phyloP scores from a whole-genome alignment of 2,113 vertebrate species.

The Myotis brandtii region DNA sequence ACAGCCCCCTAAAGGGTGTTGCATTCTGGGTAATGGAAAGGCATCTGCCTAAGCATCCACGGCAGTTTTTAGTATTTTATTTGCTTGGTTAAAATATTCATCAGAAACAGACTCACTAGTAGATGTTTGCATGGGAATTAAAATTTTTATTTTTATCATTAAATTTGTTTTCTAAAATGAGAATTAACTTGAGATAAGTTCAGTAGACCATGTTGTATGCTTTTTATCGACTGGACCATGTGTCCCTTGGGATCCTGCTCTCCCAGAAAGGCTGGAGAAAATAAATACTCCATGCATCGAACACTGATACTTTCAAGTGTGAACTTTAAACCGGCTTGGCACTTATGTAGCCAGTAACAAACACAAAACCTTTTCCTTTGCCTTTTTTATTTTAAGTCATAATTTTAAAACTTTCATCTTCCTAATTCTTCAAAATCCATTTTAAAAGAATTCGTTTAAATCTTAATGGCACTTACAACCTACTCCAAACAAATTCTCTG shows the following conservation, averaged over 20 bases:
- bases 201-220: neutral
- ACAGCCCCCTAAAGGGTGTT: neutral
- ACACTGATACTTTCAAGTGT: neutral
- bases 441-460: slow-evolving; percentile 4
- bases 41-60: neutral
- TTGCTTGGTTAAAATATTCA: neutral
- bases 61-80: neutral
- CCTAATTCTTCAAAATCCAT: neutral
- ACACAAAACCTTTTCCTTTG: neutral
- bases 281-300: neutral
- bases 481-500: neutral
- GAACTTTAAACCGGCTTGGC: neutral
- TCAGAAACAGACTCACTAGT: neutral
- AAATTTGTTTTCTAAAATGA: neutral
- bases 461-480: neutral
- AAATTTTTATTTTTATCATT: slow-evolving; percentile 33
- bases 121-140: neutral
- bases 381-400: neutral
- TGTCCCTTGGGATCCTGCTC: neutral
- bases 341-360: neutral
- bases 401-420: slow-evolving; percentile 13
- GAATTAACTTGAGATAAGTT: slow-evolving; percentile 7
- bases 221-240: neutral
- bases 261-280: neutral
- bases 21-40: neutral